Conservation (phyloP, 2,797 vertebrate species). For the Streptopelia turtur region DNA sequence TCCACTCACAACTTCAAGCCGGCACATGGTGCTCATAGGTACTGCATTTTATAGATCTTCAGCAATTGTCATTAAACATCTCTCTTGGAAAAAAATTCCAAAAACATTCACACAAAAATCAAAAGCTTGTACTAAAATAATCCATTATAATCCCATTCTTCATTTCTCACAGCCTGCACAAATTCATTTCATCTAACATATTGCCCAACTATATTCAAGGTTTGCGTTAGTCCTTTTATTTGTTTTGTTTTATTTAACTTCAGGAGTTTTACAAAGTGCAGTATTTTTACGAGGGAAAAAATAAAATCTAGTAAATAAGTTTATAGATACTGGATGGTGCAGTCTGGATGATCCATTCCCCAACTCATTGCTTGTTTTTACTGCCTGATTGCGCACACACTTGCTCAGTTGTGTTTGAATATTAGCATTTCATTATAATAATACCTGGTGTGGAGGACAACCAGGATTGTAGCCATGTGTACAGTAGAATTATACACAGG, state of each 20-base stretch:
- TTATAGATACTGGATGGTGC: not conserved
- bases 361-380: not conserved
- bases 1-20: conserved; percentile 28
- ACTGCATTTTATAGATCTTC: conserved; percentile 34
- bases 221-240: not conserved
- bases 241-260: conserved; percentile 17
- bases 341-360: not conserved
- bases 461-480: not conserved
- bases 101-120: not conserved
- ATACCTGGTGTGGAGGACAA: not conserved
- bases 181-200: conserved; percentile 10
- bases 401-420: not conserved
- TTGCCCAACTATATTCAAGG: not conserved
- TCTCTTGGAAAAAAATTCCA: not conserved
- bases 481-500: not conserved
- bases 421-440: not conserved
- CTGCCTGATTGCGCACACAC: not conserved
- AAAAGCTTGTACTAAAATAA: not conserved
- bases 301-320: not conserved
- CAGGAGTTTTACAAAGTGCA: not conserved
- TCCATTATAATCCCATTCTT: not conserved
- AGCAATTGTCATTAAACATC: not conserved
- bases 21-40: not conserved
- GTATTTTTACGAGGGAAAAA: not conserved
- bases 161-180: not conserved